Evolutionary conservation across 1,140 invertebrate genomes (phyloP), one percentile per base, ranked within the genome.

Genomic region (Hypothenemus hampei): DNA sequence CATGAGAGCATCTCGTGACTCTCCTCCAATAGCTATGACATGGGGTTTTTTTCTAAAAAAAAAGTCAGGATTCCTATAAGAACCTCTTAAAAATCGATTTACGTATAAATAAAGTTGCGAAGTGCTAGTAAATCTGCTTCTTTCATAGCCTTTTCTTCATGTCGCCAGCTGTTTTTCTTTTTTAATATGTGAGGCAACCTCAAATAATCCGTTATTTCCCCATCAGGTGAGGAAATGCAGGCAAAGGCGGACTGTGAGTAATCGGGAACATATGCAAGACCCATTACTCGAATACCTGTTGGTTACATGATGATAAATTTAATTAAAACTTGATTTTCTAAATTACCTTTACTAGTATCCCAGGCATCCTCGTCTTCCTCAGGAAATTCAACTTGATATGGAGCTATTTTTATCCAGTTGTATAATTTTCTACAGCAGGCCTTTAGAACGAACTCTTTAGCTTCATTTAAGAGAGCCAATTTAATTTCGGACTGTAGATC

Each of bases 321-420:
- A n/a, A n/a, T n/a, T n/a, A 22, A 1, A 41, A 22, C 21, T 43
- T 43, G 11, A 8, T n/a, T 19, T 7, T 3, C 21, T 23, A 10
- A 26, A 6, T 5, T 56, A 51, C 55, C 93, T 92, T 72, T 87
- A 4, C 80, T 77, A 0, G 86, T 86, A 56, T 93, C 89, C 88
- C 89, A 94, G 43, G 93, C 91, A 48, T 96, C 91, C 48, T 93
- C 91, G 44, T 95, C 91, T 55, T 94, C 91, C 43, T 87, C 81
- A 0, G 85, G 83, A 57, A 88, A 83, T 46, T 86, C 81, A 0
- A 82, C 81, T 47, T 80, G 81, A 63, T 91, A 97, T 0, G 94
- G 94, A 0, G 91, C 89, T 23, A 92, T 80, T 70, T 96, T 93
- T 3, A 97, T 74, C 89, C 90, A 96, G 66, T 93, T 90, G 65